Evolutionary conservation across 2,113 vertebrate species (phyloP).

Genomic region (Tetraodon nigroviridis): DNA sequence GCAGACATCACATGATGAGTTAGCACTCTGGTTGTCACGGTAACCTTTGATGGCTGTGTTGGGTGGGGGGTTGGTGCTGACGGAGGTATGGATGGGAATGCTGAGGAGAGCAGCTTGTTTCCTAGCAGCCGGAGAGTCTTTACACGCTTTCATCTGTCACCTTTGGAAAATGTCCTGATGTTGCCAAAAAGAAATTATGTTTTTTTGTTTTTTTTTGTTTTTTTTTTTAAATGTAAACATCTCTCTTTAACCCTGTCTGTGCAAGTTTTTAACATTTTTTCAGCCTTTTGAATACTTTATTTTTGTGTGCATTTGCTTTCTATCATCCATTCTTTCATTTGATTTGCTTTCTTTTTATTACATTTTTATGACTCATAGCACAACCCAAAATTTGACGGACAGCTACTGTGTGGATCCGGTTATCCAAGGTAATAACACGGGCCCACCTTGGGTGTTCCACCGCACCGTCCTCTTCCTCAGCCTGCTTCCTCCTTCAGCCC

Average conservation of each 20-base stretch:
- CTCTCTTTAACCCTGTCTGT: too few species aligned
- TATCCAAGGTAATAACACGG: conserved; percentile 60
- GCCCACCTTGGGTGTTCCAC: conserved; percentile 43
- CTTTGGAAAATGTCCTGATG: too few species aligned
- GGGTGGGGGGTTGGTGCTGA: conserved; percentile 56
- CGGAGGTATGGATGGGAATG: conserved; percentile 53
- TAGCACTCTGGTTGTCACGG: conserved; percentile 74
- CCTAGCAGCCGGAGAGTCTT: conserved; percentile 52
- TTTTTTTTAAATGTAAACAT: too few species aligned
- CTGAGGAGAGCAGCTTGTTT: conserved; percentile 59
- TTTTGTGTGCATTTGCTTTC: conserved; percentile 53
- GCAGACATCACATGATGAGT: conserved; percentile 66
- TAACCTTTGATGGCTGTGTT: conserved; percentile 65
- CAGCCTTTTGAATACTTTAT: conserved; percentile 34
- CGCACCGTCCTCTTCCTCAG: conserved; percentile 38
- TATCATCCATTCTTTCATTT: conserved; percentile 66
- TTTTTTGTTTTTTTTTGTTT: too few species aligned
- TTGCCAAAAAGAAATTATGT: too few species aligned
- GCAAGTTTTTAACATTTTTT: too few species aligned
- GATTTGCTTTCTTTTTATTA: conserved; percentile 75
- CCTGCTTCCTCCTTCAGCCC: conserved; percentile 34
- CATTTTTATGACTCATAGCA: conserved; percentile 70
- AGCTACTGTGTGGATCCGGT: conserved; percentile 60
- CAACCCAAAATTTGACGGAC: conserved; percentile 68
- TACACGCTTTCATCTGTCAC: too few species aligned